Evolutionary conservation across 2,888 invertebrate species (phyloP).

Genomic region (Aspidiotus destructor): DNA sequence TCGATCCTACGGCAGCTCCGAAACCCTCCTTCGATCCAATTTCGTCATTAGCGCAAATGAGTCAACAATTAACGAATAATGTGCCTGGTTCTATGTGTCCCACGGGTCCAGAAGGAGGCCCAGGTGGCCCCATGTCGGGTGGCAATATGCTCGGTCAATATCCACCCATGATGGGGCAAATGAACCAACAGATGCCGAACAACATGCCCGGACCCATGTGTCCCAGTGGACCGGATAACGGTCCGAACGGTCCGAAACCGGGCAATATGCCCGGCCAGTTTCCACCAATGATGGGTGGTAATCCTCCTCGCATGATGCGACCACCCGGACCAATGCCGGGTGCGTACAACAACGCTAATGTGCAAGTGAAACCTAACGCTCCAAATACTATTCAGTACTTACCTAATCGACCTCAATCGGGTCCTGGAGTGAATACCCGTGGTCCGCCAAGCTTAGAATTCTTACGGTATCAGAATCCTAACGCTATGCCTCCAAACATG

Average conservation of each 20-base stretch:
- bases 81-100: constrained; percentile 51
- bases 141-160: constrained; percentile 43
- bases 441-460: constrained; percentile 84
- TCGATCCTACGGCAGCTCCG: constrained; percentile 39
- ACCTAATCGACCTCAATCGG: constrained; percentile 72
- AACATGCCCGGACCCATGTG: constrained; percentile 12
- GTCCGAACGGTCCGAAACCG: constrained; percentile 42
- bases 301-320: constrained; percentile 48
- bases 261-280: constrained; percentile 43
- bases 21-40: constrained; percentile 73
- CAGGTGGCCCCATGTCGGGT: constrained; percentile 12
- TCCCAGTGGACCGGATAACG: constrained; percentile 6
- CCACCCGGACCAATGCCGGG: constrained; percentile 47
- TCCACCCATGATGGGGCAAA: constrained; percentile 44
- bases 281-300: constrained; percentile 39
- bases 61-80: constrained; percentile 78
- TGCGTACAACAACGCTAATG: constrained; percentile 66
- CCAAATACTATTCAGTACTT: constrained; percentile 97
- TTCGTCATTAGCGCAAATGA: constrained; percentile 88
- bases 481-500: constrained; percentile 56
- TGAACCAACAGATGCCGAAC: constrained; percentile 22
- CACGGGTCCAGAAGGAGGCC: constrained; percentile 42
- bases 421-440: constrained; percentile 57
- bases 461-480: constrained; percentile 64
- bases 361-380: constrained; percentile 83